A percentile compares a stretch with the other conserved stretches of the same genome.
These are phyloP conservation scores for Rousettus leschenaultii DNA, from an alignment of 2,113 vertebrate genomes.

Conservation along the genomic window DNA sequence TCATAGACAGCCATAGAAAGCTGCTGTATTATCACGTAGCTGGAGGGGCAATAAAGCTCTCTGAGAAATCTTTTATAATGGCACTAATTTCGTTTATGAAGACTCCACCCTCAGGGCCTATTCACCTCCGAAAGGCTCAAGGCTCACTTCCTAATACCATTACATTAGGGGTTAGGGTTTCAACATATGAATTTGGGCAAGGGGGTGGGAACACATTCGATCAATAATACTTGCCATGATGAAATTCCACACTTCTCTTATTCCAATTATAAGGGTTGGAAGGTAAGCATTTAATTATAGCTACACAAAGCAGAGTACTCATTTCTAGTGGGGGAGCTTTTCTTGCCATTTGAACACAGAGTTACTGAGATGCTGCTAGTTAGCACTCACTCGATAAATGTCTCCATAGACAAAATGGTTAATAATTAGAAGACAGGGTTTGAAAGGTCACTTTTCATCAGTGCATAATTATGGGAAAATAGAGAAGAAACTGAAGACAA, in stretches of 20 bases:
- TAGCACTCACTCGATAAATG: not conserved
- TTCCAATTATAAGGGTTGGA: not conserved
- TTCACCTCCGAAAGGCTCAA: not conserved
- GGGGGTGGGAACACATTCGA: not conserved
- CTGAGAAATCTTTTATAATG: not conserved
- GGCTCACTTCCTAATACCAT: not conserved
- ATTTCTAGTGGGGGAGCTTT: not conserved
- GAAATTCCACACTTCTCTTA: not conserved
- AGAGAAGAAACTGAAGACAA: not conserved
- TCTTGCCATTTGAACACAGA: not conserved
- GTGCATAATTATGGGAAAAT: not conserved
- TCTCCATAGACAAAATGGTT: not conserved
- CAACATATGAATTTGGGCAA: not conserved
- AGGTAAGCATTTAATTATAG: not conserved
- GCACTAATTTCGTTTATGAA: not conserved
- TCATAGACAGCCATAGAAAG: not conserved
- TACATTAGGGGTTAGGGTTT: not conserved
- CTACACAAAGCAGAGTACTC: not conserved
- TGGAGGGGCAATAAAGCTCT: not conserved
- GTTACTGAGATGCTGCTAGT: not conserved
- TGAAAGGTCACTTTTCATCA: not conserved
- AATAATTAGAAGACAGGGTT: not conserved
- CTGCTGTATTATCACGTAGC: not conserved
- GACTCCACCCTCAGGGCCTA: not conserved
- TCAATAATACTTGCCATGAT: not conserved